phyloP scores from a whole-genome alignment of 2,113 vertebrate species.

The Toxostoma redivivum region DNA sequence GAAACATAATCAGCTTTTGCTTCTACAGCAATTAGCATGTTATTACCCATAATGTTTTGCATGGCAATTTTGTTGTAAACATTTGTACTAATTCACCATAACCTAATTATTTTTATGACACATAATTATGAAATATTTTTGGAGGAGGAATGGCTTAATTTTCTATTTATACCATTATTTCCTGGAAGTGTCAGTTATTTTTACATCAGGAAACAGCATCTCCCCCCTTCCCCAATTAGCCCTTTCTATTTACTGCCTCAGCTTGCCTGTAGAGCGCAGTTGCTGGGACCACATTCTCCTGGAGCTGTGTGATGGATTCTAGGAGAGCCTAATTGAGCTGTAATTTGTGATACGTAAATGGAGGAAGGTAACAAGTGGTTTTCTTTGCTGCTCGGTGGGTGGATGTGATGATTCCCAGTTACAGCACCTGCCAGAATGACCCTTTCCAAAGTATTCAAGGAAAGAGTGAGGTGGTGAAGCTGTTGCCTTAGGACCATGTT shows the following conservation, averaged over 20 bases:
- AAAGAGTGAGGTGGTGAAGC: neutral
- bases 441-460: neutral
- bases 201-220: neutral
- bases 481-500: neutral
- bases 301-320: neutral
- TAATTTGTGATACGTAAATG: neutral
- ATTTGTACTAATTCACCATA: constrained; percentile 83
- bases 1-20: constrained; percentile 83
- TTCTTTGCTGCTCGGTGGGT: neutral
- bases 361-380: neutral
- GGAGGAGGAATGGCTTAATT: constrained; percentile 74
- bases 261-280: neutral
- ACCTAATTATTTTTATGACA: constrained; percentile 85
- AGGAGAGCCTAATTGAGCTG: neutral
- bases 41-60: constrained; percentile 83
- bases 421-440: neutral
- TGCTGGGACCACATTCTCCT: neutral
- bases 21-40: constrained; percentile 83
- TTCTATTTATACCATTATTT: constrained; percentile 69
- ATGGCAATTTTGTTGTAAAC: constrained; percentile 84
- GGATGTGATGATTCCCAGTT: neutral
- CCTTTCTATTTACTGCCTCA: constrained; percentile 21
- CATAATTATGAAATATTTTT: constrained; percentile 80
- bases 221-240: neutral
- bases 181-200: constrained; percentile 58